Conservation (phyloP, 2,888 invertebrate genomes). For the Tinea semifulvella region DNA sequence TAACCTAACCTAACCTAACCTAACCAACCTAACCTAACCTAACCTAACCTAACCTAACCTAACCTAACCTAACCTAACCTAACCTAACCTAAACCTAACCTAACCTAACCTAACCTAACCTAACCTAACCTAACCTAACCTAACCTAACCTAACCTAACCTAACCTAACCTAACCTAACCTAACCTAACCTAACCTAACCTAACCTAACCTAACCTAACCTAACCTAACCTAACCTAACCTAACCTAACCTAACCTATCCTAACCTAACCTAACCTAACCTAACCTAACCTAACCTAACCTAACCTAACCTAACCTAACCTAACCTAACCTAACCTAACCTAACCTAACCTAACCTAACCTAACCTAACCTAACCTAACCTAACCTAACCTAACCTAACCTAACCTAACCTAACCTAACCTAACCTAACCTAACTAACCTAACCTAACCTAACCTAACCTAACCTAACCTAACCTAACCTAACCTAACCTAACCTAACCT, state of each 20-base stretch:
- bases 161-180: background rate
- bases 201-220: background rate
- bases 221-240: background rate
- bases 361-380: constrained; percentile 10
- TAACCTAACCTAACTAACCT: background rate
- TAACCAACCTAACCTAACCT: no score
- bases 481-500: constrained; percentile 21
- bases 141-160: background rate
- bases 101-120: no score
- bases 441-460: constrained; percentile 11
- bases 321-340: constrained; percentile 10
- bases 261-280: background rate
- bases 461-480: constrained; percentile 19
- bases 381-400: constrained; percentile 12
- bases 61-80: no score
- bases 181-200: background rate
- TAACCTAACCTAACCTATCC: background rate
- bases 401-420: constrained; percentile 10
- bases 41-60: no score
- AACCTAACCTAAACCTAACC: no score
- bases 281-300: background rate
- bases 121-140: no score
- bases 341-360: constrained; percentile 3
- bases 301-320: constrained; percentile 9
- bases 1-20: no score